These are phyloP conservation scores for Sceloporus undulatus DNA, from an alignment of 2,113 vertebrate species.

Conservation along the genomic window DNA sequence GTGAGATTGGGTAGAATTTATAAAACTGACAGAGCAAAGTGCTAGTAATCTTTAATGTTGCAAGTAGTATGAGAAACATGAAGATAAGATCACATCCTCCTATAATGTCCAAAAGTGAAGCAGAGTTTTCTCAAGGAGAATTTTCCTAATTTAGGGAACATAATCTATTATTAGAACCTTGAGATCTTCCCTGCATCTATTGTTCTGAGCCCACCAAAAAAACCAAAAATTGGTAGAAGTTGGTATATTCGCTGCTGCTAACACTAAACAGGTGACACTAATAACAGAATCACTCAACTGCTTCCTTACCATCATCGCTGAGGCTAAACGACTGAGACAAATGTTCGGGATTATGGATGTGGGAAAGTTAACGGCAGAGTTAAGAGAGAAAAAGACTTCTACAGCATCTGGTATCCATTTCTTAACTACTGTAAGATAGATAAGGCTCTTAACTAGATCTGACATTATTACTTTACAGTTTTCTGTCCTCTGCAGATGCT, in stretches of 20 bases:
- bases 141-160: not conserved
- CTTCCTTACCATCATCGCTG: not conserved
- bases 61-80: not conserved
- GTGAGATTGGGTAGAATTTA: not conserved
- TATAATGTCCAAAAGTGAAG: not conserved
- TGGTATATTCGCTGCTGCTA: not conserved
- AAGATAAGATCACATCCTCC: not conserved
- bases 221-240: not conserved
- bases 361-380: not conserved
- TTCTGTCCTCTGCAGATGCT: slow-evolving; percentile 13
- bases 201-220: not conserved
- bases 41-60: not conserved
- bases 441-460: slow-evolving; percentile 17
- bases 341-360: slow-evolving; percentile 11
- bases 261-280: not conserved
- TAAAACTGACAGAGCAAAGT: not conserved
- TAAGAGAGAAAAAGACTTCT: not conserved
- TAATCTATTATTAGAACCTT: not conserved
- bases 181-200: not conserved
- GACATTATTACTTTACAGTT: slow-evolving; percentile 22
- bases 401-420: slow-evolving; percentile 21
- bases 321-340: slow-evolving; percentile 4
- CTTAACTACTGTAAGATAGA: slow-evolving; percentile 28
- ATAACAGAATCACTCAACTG: not conserved
- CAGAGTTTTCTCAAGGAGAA: not conserved